Conservation (phyloP, 2,113 vertebrate species). For the Zapus hudsonius region DNA sequence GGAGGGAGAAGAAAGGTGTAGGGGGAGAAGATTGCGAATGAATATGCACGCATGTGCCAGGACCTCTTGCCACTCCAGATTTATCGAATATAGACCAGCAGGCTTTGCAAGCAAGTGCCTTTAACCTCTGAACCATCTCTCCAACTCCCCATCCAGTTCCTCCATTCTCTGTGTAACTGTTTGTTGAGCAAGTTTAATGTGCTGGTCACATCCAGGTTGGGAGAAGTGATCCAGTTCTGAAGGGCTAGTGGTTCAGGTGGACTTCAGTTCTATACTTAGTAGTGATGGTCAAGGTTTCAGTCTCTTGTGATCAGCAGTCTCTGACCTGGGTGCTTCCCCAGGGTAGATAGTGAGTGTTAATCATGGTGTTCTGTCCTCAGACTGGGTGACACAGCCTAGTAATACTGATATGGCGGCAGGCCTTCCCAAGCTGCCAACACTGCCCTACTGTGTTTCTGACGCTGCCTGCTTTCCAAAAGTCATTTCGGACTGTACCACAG, state of each 20-base stretch:
- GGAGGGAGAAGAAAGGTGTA: too few species aligned
- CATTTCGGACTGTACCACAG: background rate
- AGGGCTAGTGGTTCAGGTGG: too few species aligned
- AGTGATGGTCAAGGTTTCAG: background rate
- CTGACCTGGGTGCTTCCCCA: background rate
- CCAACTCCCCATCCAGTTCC: too few species aligned
- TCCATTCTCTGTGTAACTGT: background rate
- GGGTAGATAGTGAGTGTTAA: background rate
- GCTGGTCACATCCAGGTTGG: background rate
- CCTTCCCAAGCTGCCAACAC: background rate
- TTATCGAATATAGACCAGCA: too few species aligned
- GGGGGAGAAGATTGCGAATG: too few species aligned
- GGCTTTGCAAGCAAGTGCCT: too few species aligned
- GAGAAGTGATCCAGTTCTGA: background rate
- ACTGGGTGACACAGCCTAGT: background rate
- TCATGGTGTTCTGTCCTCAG: background rate
- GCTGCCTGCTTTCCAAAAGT: background rate
- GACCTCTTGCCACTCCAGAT: too few species aligned
- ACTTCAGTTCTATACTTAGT: background rate
- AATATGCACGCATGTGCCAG: too few species aligned
- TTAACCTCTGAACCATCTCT: too few species aligned
- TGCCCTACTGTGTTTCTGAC: background rate
- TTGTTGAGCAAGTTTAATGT: background rate
- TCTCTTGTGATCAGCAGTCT: background rate
- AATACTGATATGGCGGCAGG: fast-evolving